Evolutionary conservation across 1,140 invertebrate genomes (phyloP).

Genomic region (Drosophila nebulosa): DNA sequence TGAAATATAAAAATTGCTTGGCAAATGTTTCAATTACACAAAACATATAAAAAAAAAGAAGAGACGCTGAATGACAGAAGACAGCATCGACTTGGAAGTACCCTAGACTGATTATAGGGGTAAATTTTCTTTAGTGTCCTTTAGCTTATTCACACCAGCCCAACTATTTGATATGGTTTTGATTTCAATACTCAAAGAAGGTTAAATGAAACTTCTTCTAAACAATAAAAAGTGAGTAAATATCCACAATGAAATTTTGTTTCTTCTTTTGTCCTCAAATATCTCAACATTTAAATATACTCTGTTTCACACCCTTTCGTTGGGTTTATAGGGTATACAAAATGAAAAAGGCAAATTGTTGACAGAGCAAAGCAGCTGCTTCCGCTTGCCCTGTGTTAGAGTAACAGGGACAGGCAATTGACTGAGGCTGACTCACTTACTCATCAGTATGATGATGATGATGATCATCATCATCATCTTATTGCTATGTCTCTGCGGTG

Average conservation of each 20-base stretch:
- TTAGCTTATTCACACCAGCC: too few species aligned
- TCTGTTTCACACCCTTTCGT: too few species aligned
- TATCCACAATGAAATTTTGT: too few species aligned
- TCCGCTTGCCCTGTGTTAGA: background rate
- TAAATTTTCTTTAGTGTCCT: too few species aligned
- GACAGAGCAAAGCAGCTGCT: slow-evolving; percentile 30
- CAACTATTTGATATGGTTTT: too few species aligned
- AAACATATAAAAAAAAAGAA: slow-evolving; percentile 11
- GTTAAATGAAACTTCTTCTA: too few species aligned
- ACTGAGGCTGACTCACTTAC: background rate
- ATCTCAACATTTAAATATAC: too few species aligned
- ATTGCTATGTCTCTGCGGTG: too few species aligned
- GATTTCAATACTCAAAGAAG: too few species aligned
- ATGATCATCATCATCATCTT: background rate
- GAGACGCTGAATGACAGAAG: background rate
- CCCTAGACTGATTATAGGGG: background rate
- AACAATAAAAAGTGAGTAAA: too few species aligned
- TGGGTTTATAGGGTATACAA: background rate
- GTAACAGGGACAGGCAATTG: slow-evolving; percentile 13
- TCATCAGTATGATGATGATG: background rate
- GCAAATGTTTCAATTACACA: slow-evolving; percentile 61
- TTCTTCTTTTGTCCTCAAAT: too few species aligned
- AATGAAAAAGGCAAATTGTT: slow-evolving; percentile 14
- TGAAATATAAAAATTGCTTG: slow-evolving; percentile 41
- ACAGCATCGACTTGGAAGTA: background rate